A percentile compares a stretch with the other conserved stretches of the same genome.
Conservation (phyloP, 1,140 invertebrate species). For the Stegodyphus dumicola region DNA sequence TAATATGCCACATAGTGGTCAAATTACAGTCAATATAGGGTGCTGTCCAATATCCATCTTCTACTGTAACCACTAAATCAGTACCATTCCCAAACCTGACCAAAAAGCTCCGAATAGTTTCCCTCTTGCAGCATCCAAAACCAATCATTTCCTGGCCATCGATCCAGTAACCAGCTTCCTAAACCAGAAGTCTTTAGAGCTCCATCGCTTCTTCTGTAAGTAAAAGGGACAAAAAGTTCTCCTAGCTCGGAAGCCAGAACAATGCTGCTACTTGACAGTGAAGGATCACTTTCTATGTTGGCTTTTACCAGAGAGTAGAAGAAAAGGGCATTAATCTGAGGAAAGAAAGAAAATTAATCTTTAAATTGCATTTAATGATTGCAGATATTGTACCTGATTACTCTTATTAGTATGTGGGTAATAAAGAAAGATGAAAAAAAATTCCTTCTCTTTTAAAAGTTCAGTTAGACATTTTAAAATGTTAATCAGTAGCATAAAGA, state of each 20-base stretch:
- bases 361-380: not conserved
- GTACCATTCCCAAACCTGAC: slow-evolving; percentile 3
- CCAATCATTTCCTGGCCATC: slow-evolving; percentile 50
- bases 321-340: slow-evolving; percentile 59
- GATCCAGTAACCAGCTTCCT: not conserved
- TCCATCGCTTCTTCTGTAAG: slow-evolving; percentile 42
- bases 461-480: too few species aligned
- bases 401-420: too few species aligned
- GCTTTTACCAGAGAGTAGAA: slow-evolving; percentile 60
- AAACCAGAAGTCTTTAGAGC: slow-evolving; percentile 5
- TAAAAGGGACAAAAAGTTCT: slow-evolving; percentile 46
- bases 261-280: slow-evolving; percentile 59
- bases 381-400: too few species aligned
- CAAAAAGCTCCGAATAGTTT: slow-evolving; percentile 40
- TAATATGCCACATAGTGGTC: slow-evolving; percentile 82
- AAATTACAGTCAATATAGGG: slow-evolving; percentile 95
- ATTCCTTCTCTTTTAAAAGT: too few species aligned
- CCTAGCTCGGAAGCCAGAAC: slow-evolving; percentile 30
- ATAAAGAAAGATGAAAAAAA: too few species aligned
- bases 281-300: slow-evolving; percentile 61
- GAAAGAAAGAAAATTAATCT: slow-evolving; percentile 8
- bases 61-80: slow-evolving; percentile 36
- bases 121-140: slow-evolving; percentile 20
- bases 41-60: slow-evolving; percentile 91
- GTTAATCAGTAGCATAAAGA: too few species aligned